A percentile compares a stretch with the other conserved stretches of the same genome.
Conservation (phyloP, 2,113 vertebrate genomes). For the Pelvicachromis taeniatus region DNA sequence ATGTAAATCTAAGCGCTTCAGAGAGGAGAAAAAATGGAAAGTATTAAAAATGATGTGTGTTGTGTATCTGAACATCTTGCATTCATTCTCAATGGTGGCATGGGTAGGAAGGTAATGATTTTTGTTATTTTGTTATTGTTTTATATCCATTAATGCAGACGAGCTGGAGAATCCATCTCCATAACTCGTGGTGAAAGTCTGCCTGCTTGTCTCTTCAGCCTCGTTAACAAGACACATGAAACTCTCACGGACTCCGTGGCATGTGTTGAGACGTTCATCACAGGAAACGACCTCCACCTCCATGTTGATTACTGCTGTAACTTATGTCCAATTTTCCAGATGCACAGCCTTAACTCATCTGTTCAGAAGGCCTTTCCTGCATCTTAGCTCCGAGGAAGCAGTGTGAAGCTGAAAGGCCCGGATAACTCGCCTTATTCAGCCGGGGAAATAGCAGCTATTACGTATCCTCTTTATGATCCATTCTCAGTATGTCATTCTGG, state of each 20-base stretch:
- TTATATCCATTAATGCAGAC: constrained; percentile 1
- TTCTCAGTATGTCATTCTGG: background rate
- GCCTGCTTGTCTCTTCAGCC: constrained; percentile 16
- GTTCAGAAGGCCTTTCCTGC: background rate
- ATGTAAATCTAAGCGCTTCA: background rate
- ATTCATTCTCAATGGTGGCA: background rate
- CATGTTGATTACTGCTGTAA: constrained; percentile 26
- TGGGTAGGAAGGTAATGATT: background rate
- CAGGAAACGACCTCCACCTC: constrained; percentile 12
- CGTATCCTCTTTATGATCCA: constrained; percentile 17
- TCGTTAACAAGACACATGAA: constrained; percentile 51
- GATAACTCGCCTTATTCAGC: background rate
- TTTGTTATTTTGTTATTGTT: constrained; percentile 9
- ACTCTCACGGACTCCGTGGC: background rate
- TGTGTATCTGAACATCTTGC: background rate
- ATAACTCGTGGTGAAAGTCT: constrained; percentile 8
- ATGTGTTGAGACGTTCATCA: constrained; percentile 25
- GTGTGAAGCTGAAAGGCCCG: background rate
- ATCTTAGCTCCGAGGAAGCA: background rate
- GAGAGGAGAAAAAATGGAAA: background rate
- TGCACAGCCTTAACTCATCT: constrained; percentile 10
- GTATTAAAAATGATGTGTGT: background rate
- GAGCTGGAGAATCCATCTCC: constrained; percentile 12
- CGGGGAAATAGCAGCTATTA: background rate
- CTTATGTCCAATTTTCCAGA: constrained; percentile 10